phyloP scores from a whole-genome alignment of 2,797 vertebrate species.

The Ammospiza maritima region DNA sequence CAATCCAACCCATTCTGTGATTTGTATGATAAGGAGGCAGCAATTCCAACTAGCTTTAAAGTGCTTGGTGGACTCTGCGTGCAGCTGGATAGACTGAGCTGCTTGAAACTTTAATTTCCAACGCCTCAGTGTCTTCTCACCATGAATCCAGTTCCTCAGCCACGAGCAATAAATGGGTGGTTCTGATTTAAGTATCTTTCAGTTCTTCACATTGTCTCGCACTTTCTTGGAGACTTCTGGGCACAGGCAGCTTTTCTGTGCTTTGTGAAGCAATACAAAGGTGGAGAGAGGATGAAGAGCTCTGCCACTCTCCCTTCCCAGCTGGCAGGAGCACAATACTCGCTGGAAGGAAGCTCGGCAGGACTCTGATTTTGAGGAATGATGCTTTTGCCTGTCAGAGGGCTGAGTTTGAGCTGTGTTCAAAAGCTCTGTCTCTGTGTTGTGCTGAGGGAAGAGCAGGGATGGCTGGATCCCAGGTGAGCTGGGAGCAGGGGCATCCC shows the following conservation, averaged over 20 bases:
- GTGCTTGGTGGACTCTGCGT: neutral
- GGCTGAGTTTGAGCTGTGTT: neutral
- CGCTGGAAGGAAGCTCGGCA: neutral
- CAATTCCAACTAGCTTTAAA: neutral
- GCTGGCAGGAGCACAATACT: neutral
- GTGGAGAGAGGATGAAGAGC: neutral
- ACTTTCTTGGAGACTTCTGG: neutral
- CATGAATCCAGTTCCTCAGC: neutral
- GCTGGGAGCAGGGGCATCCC: neutral
- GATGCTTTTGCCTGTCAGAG: neutral
- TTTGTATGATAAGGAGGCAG: neutral
- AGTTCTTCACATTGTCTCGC: neutral
- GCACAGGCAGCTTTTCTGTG: neutral
- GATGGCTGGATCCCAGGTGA: neutral
- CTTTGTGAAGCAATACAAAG: neutral
- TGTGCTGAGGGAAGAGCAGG: neutral
- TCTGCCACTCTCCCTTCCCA: neutral
- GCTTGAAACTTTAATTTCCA: neutral
- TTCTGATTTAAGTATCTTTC: neutral
- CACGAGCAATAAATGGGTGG: neutral
- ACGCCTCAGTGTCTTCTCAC: fast-evolving
- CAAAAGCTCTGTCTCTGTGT: neutral
- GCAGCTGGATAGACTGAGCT: neutral
- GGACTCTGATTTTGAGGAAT: neutral
- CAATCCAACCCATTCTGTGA: neutral